Evolutionary conservation across 2,797 vertebrate species (phyloP).

Genomic region (Psittacula echo): DNA sequence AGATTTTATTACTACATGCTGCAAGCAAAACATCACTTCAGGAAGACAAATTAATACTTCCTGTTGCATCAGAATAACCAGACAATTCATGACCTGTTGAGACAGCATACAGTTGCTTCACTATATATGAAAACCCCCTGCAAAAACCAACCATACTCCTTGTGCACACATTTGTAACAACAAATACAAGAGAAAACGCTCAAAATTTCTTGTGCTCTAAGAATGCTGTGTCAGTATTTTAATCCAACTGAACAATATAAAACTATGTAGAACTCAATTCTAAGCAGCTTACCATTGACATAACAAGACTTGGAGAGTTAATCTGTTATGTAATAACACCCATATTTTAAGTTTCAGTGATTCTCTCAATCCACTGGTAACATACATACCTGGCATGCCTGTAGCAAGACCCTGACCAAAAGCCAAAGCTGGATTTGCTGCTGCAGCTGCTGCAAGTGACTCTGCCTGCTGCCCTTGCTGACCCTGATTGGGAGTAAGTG

Average conservation of each 20-base stretch:
- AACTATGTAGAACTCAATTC: background rate
- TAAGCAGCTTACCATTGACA: background rate
- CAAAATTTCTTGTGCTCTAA: background rate
- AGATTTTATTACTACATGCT: background rate
- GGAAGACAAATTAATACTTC: background rate
- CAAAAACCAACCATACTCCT: background rate
- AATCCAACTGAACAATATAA: background rate
- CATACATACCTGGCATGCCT: constrained; percentile 89
- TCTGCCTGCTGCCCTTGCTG: constrained; percentile 95
- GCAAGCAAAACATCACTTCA: background rate
- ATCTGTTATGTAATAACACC: background rate
- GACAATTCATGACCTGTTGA: background rate
- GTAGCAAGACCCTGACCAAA: constrained; percentile 89
- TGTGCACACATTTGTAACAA: background rate
- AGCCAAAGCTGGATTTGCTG: constrained; percentile 91
- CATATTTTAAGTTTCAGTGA: background rate
- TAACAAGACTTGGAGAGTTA: background rate
- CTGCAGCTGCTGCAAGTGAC: constrained; percentile 89
- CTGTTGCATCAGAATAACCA: background rate
- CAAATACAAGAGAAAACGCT: background rate
- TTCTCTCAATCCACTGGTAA: constrained; percentile 19
- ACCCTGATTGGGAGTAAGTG: constrained; percentile 93
- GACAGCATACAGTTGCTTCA: background rate
- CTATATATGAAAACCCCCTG: background rate
- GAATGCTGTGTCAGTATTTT: background rate